Base-by-base conservation (phyloP, 2,113 vertebrate species). In the Siphamia tubifer region DNA sequence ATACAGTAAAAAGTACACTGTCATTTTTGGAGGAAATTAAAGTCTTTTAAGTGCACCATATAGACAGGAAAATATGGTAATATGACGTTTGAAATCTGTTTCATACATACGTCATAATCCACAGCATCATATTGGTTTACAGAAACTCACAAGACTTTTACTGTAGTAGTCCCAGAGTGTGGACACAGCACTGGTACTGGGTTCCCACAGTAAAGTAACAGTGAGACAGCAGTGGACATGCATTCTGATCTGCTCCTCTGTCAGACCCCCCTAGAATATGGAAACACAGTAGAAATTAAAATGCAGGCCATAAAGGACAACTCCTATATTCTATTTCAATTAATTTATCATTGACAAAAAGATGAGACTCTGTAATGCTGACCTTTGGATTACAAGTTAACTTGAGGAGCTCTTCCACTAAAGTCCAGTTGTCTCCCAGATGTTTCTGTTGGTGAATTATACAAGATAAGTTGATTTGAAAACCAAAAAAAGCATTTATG, bases 91-190 rank as follows among this genome's bases (percentile, higher is more conserved):
- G 13, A 20, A 1, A 0, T 13, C 2, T 27, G 13, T 53, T 13
- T 21, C 21, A 19, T 3, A 23, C 3, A 6, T 5, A 48, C 3
- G 17, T 17, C 4, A 30, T 3, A 27, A 2, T 21, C 2, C 12
- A 5, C 17, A 34, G 13, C 3, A 35, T 57, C 47, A 40, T 0
- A 19, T 39, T 10, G 21, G 16, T 13, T 12, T n/a, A 4, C 48
- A 0, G 25, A n/a, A n/a, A n/a, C 93, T 92, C 68, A 98, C 98
- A 92, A 99, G 81, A 74, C 95, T 96, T 84, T 93, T 98, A 88
- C 95, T 95, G 88, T 94, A 98, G 89, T 96, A 95, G 62, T 99
- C 96, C 98, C 97, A 99, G 1, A 98, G 91, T 57, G 85, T 90
- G 42, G 93, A 96, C 56, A 95, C 91, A 31, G 93, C 44, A 11